Conservation (phyloP, 1,140 invertebrate genomes). For the Leptestheria dahalacensis region DNA sequence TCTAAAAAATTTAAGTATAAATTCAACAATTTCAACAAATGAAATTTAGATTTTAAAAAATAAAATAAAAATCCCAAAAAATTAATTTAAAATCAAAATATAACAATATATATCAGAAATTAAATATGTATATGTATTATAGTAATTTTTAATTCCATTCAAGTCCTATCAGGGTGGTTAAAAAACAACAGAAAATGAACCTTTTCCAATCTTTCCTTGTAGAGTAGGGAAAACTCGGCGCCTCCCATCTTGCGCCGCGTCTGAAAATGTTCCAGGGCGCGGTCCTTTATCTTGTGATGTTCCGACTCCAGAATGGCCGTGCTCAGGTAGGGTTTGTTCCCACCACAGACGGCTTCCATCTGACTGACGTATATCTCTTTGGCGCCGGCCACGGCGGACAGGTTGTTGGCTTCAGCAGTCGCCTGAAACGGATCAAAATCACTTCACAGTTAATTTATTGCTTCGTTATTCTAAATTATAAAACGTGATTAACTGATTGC, state of each 20-base stretch:
- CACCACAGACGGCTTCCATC: slow-evolving; percentile 89
- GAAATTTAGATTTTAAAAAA: too few species aligned
- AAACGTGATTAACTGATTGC: too few species aligned
- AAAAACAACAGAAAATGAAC: too few species aligned
- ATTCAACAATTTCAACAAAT: too few species aligned
- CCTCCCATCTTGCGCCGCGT: slow-evolving; percentile 89
- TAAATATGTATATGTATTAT: too few species aligned
- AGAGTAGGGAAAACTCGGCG: slow-evolving; percentile 73
- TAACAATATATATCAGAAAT: slow-evolving; percentile 14
- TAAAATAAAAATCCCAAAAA: too few species aligned
- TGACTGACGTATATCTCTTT: slow-evolving; percentile 74
- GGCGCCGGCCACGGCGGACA: slow-evolving; percentile 81
- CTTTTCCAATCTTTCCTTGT: slow-evolving; percentile 56
- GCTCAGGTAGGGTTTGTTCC: slow-evolving; percentile 75
- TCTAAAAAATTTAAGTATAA: background rate
- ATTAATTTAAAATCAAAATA: too few species aligned
- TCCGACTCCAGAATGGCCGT: slow-evolving; percentile 63
- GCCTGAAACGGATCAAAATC: slow-evolving; percentile 42
- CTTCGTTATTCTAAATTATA: too few species aligned
- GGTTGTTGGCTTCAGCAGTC: slow-evolving; percentile 95
- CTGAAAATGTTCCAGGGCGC: slow-evolving; percentile 59
- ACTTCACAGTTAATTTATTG: too few species aligned
- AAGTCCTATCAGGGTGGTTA: too few species aligned
- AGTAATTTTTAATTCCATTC: too few species aligned
- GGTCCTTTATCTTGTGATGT: slow-evolving; percentile 58